Evolutionary conservation across 2,797 vertebrate species (phyloP).

Genomic region (Acridotheres tristis): DNA sequence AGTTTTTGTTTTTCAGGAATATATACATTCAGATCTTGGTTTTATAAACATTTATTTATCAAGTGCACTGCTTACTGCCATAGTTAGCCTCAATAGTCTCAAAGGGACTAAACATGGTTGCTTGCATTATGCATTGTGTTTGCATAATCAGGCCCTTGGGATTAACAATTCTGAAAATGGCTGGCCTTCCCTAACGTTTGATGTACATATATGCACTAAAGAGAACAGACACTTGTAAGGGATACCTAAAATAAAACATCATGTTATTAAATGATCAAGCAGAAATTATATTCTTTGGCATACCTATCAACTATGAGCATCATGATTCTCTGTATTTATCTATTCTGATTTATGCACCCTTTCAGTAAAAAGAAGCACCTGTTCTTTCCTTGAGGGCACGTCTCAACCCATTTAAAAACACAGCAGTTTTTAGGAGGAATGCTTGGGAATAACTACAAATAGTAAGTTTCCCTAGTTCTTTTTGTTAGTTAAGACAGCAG

Average conservation of each 20-base stretch:
- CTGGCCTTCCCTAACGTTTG: background rate
- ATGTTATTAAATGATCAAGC: slow-evolving; percentile 28
- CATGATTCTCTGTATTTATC: slow-evolving; percentile 20
- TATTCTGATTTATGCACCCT: slow-evolving; percentile 39
- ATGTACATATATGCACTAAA: background rate
- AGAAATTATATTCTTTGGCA: background rate
- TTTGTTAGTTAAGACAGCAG: slow-evolving; percentile 52
- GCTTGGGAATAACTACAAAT: background rate
- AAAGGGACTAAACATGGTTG: slow-evolving; percentile 60
- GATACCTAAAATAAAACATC: slow-evolving; percentile 23
- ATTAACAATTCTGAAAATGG: slow-evolving; percentile 49
- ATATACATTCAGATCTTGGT: slow-evolving; percentile 21
- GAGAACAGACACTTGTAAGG: slow-evolving; percentile 41
- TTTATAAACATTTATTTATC: slow-evolving; percentile 64
- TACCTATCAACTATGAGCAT: background rate
- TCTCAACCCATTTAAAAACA: slow-evolving; percentile 36
- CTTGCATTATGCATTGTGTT: slow-evolving; percentile 56
- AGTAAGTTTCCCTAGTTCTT: background rate
- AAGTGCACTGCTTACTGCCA: slow-evolving; percentile 40
- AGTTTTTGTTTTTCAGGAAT: slow-evolving; percentile 14
- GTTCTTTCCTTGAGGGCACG: slow-evolving; percentile 32
- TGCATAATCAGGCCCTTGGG: slow-evolving; percentile 67
- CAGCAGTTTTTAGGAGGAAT: slow-evolving; percentile 20
- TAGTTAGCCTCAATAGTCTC: slow-evolving; percentile 67
- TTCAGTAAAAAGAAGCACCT: slow-evolving; percentile 53